Evolutionary conservation across 1,140 invertebrate species (phyloP).

Genomic region (Macrosteles quadrilineatus): DNA sequence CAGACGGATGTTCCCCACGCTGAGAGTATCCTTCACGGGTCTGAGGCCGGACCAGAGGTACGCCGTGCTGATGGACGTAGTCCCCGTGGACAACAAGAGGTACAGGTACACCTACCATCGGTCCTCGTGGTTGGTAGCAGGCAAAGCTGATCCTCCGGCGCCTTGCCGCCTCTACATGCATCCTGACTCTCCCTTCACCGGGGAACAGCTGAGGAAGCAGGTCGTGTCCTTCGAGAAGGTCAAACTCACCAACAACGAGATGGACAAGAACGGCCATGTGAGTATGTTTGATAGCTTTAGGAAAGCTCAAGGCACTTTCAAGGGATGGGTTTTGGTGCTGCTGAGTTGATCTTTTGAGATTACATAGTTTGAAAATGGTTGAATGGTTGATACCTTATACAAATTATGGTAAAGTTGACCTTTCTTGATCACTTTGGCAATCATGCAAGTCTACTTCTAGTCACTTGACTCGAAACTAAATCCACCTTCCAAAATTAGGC

Average conservation of each 20-base stretch:
- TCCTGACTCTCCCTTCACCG: slow-evolving; percentile 96
- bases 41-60: slow-evolving; percentile 74
- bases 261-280: slow-evolving; percentile 74
- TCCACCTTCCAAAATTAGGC: no score
- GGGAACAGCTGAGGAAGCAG: slow-evolving; percentile 94
- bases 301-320: no score
- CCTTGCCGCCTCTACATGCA: slow-evolving; percentile 93
- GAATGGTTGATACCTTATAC: no score
- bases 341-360: no score
- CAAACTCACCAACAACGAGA: slow-evolving; percentile 99
- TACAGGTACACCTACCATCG: slow-evolving; percentile 99
- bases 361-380: no score
- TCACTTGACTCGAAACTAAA: no score
- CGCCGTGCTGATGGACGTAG: slow-evolving; percentile 94
- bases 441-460: no score
- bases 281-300: no score
- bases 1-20: slow-evolving; percentile 99
- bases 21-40: slow-evolving; percentile 88
- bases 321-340: no score
- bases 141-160: slow-evolving; percentile 96
- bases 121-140: slow-evolving; percentile 96
- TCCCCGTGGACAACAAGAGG: slow-evolving; percentile 95
- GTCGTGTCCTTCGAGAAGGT: slow-evolving; percentile 99
- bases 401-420: no score
- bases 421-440: no score